Conservation (phyloP, 2,888 invertebrate genomes). For the Scaptomyza parva region DNA sequence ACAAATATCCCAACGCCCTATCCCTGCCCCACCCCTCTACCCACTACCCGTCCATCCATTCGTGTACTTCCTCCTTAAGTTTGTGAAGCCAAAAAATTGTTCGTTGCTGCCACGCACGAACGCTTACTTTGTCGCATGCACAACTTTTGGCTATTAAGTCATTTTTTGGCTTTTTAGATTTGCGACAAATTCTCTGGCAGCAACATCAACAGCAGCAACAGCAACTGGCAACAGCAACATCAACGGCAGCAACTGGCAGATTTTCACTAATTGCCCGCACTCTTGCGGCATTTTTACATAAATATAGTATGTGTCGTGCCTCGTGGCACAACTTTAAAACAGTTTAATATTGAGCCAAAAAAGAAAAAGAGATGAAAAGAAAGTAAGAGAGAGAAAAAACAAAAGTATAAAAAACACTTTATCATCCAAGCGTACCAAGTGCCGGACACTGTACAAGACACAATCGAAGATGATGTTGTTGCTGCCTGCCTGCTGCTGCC, state of each 20-base stretch:
- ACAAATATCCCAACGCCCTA: conserved; percentile 68
- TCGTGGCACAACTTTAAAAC: conserved; percentile 58
- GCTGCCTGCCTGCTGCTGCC: conserved; percentile 20
- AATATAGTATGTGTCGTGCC: conserved; percentile 23
- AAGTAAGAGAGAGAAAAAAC: too few species aligned
- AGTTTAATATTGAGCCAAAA: conserved; percentile 56
- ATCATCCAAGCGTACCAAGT: conserved; percentile 64
- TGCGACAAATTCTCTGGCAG: conserved; percentile 72
- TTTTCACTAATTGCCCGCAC: conserved; percentile 72
- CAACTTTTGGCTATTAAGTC: conserved; percentile 81
- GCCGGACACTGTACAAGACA: conserved; percentile 68
- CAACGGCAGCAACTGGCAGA: conserved; percentile 23
- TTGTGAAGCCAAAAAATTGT: conserved; percentile 23
- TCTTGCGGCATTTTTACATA: conserved; percentile 68
- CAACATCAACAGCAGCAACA: conserved; percentile 25
- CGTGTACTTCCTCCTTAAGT: background rate
- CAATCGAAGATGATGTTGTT: conserved; percentile 62
- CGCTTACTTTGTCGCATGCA: conserved; percentile 81
- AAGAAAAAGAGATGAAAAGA: background rate
- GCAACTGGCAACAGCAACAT: conserved; percentile 14
- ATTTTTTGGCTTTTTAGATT: conserved; percentile 81
- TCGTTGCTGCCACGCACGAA: conserved; percentile 74
- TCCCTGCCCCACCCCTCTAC: background rate
- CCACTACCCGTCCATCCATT: background rate
- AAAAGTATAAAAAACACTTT: conserved; percentile 55